Evolutionary conservation across 2,888 invertebrate genomes (phyloP).

Genomic region (Tetramorium bicarinatum): DNA sequence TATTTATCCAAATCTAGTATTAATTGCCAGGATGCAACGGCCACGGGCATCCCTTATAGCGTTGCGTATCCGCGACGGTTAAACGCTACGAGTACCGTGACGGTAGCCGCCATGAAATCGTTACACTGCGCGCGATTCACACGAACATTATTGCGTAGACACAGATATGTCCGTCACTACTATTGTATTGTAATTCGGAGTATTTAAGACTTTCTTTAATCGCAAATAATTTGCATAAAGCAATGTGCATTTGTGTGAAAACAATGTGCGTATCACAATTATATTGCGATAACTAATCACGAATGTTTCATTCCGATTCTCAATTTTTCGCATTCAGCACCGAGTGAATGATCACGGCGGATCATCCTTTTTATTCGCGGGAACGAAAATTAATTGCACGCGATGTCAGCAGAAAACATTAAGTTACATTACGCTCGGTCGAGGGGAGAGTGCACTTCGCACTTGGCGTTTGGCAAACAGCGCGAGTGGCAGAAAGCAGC

Average conservation of each 20-base stretch:
- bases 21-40: constrained; percentile 75
- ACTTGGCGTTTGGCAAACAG: constrained; percentile 54
- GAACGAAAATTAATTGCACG: constrained; percentile 37
- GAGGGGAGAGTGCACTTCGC: constrained; percentile 38
- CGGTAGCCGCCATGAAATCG: constrained; percentile 14
- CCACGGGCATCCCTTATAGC: constrained; percentile 73
- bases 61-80: constrained; percentile 29
- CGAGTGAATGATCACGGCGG: not conserved
- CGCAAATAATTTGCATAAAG: not conserved
- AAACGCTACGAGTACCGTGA: constrained; percentile 26
- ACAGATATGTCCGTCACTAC: not conserved
- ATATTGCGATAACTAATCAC: not conserved
- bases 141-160: not conserved
- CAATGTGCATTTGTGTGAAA: not conserved
- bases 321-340: not conserved
- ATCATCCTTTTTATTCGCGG: constrained; percentile 15
- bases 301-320: not conserved
- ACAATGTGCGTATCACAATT: not conserved
- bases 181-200: not conserved
- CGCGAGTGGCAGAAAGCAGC: constrained; percentile 13
- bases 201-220: not conserved
- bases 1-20: no score
- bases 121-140: not conserved
- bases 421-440: constrained; percentile 30
- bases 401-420: constrained; percentile 48